Base-by-base conservation (phyloP, 1,140 invertebrate genomes). In the Drosophila orosa region DNA sequence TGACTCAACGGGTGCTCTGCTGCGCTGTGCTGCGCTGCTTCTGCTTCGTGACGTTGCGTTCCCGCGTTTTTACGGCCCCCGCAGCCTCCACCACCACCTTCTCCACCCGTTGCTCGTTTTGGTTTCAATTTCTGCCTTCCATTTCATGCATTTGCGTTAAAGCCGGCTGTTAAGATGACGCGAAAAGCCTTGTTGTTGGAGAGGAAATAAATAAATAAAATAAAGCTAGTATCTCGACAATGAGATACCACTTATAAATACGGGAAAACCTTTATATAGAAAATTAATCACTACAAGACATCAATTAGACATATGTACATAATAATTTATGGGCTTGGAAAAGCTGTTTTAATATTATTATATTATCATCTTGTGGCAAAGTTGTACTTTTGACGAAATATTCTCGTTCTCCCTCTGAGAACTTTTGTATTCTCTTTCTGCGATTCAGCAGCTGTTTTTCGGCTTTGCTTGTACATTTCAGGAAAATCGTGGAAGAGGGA, bases 1-100 rank as follows among this genome's bases (percentile, higher is more conserved):
- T 57, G 73, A 76, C 65, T 76, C 66, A 76, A 76, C 73, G 68
- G 69, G 47, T 74, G 58, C 68, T 52, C 29, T 33, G 48, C 29
- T 33, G 29, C 25, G 24, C 47, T 68, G 35, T n/a, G 37, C 25
- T 42, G 37, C 37, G 6, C 12, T 65, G 29, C 61, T 44, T 52
- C 50, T 72, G 35, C 61, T 71, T 72, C 45, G 42, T 74, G 58
- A 74, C 52, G 73, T 57, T 52, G 52, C 42, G 61, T 75, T 76
- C 73, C 73, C 73, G 73, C 73, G 52, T 66, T 67, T 75, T 75
- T 52, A 19, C 29, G 24, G 60, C 58, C 63, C 44, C 58, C 59
- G 19, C 63, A 40, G 15, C 15, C 45, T 25, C 24, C 40, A 25
- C 31, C 29, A 15, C 42, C 39, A 19, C 55, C 10, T 13, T 19